These are phyloP conservation scores for Enteromius thamalakanensis DNA, from an alignment of 2,797 vertebrate genomes.

Conservation along the genomic window DNA sequence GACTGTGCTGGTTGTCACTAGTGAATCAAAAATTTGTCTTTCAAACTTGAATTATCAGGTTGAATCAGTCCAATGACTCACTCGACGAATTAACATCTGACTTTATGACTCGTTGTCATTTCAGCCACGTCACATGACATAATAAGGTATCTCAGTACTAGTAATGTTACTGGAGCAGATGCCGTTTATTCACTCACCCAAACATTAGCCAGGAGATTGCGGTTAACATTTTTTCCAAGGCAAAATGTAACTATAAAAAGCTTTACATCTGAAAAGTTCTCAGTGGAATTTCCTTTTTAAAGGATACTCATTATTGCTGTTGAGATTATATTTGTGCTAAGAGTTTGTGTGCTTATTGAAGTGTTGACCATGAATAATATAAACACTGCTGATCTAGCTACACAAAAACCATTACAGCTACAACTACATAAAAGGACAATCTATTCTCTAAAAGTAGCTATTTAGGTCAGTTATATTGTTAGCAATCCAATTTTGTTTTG, in stretches of 20 bases:
- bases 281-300: not conserved
- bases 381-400: not conserved
- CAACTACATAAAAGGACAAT: not conserved
- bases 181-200: not conserved
- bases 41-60: not conserved
- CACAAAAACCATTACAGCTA: not conserved
- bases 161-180: not conserved
- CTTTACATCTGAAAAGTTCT: not conserved
- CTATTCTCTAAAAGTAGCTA: not conserved
- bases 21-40: not conserved
- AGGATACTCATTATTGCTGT: not conserved
- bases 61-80: slow-evolving; percentile 27
- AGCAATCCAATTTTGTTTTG: not conserved
- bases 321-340: not conserved
- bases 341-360: not conserved
- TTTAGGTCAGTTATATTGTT: not conserved
- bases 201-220: not conserved
- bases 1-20: not conserved
- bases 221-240: not conserved
- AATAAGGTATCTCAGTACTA: not conserved
- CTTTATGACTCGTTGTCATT: not conserved
- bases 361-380: not conserved
- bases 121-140: not conserved
- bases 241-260: not conserved
- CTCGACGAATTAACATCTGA: slow-evolving; percentile 1